Evolutionary conservation across 2,113 vertebrate species (phyloP).

Genomic region (Eulacestoma nigropectus): DNA sequence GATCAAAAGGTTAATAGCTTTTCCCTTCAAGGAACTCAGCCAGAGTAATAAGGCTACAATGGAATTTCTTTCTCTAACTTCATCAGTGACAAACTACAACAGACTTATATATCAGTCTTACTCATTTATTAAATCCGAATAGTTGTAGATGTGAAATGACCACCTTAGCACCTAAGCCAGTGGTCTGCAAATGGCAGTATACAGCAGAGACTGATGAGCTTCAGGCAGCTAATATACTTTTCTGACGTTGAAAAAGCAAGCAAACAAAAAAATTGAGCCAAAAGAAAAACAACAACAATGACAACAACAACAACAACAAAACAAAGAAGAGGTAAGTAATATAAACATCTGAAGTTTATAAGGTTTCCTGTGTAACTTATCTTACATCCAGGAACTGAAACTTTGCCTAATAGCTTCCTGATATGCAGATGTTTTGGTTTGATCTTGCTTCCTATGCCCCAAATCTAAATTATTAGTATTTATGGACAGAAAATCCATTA

Average conservation of each 20-base stretch:
- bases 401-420: background rate
- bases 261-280: background rate
- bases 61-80: background rate
- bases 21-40: background rate
- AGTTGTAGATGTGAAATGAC: background rate
- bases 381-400: background rate
- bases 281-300: too few species aligned
- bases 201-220: background rate
- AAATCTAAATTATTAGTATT: background rate
- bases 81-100: background rate
- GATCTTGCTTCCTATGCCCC: background rate
- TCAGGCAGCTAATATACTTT: background rate
- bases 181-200: background rate
- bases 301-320: background rate
- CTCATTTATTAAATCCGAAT: background rate
- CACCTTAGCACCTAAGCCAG: background rate
- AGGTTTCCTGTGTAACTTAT: background rate
- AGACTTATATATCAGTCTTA: rapidly evolving
- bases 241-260: background rate
- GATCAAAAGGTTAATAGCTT: background rate
- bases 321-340: background rate
- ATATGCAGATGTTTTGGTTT: background rate
- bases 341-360: background rate
- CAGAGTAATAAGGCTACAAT: background rate
- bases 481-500: background rate